Evolutionary conservation across 2,888 invertebrate species (phyloP), one percentile per base, ranked within the genome.

Genomic region (Lacanobia oleracea): DNA sequence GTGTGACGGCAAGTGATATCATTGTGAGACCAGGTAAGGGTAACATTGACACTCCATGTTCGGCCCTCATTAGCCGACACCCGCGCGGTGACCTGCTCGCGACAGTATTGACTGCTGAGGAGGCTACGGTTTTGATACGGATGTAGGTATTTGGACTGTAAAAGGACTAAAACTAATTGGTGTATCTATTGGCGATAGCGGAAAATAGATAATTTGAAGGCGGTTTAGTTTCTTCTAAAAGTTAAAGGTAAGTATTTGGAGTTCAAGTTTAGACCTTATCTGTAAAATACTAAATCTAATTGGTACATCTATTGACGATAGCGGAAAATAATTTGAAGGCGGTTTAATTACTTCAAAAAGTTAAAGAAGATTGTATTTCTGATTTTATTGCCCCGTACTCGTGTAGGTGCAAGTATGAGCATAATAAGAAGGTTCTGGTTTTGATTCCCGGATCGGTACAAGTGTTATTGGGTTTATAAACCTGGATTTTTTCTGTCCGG

Each of bases 1-100:
- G 43, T 23, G 16, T 37, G 12, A 8, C 18, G 18, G 59, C 56
- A 43, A 68, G 45, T 80, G 75, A 80, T 64, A 68, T 80, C 63
- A 77, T 21, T 75, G 53, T 40, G 7, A 33, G 48, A 12, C 62
- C 67, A 61, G 60, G 51, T 68, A 61, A 51, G 60, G 75, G 16
- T 43, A 53, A 74, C 77, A 65, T 77, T 77, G 64, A 64, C 81
- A 75, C 81, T 43, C 77, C 77, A 59, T 81, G 21, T 81, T 65
- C 40, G 76, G 77, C 0, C 23, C 27, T 65, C 69, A 78, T 81
- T 80, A 75, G 64, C 48, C 56, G 67, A 56, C 75, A 37, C 63
- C 68, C 75, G 64, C 80, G 68, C 81, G 56, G 7, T 56, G 40
- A 57, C 48, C 75, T 43, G 81, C 68, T 40, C 70, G 33, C n/a